phyloP scores from a whole-genome alignment of 1,140 invertebrate genomes.

The Psix sp. region DNA sequence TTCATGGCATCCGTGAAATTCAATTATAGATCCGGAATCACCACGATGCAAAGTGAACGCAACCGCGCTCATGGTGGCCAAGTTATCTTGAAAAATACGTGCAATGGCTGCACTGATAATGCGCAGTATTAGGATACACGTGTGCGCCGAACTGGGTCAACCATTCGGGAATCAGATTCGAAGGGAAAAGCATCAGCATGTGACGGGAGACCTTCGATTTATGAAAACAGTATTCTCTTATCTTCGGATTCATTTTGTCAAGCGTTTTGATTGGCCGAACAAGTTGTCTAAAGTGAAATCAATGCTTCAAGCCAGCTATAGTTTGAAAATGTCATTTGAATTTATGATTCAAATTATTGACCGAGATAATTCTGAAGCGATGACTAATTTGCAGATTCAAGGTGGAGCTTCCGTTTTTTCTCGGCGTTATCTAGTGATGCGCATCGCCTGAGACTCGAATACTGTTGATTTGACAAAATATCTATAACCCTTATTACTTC shows the following conservation, averaged over 20 bases:
- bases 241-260: no score
- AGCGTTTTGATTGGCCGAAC: no score
- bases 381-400: constrained; percentile 27
- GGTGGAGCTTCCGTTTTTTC: constrained; percentile 43
- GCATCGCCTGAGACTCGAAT: constrained; percentile 42
- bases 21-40: constrained; percentile 20
- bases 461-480: constrained; percentile 57
- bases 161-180: constrained; percentile 31
- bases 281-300: no score
- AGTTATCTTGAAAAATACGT: constrained; percentile 38
- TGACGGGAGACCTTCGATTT: constrained; percentile 34
- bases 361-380: constrained; percentile 8
- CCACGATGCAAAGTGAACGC: constrained; percentile 12
- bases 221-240: constrained; percentile 24
- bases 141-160: constrained; percentile 43
- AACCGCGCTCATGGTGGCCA: constrained; percentile 14
- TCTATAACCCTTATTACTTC: constrained; percentile 55
- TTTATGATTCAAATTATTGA: background rate
- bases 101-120: constrained; percentile 35
- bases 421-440: constrained; percentile 39
- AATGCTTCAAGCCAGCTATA: no score
- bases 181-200: constrained; percentile 10
- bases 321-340: background rate
- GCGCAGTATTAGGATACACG: constrained; percentile 34
- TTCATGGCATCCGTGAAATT: constrained; percentile 18